Evolutionary conservation across 2,888 invertebrate genomes (phyloP).

Genomic region (Nephrotoma appendiculata): DNA sequence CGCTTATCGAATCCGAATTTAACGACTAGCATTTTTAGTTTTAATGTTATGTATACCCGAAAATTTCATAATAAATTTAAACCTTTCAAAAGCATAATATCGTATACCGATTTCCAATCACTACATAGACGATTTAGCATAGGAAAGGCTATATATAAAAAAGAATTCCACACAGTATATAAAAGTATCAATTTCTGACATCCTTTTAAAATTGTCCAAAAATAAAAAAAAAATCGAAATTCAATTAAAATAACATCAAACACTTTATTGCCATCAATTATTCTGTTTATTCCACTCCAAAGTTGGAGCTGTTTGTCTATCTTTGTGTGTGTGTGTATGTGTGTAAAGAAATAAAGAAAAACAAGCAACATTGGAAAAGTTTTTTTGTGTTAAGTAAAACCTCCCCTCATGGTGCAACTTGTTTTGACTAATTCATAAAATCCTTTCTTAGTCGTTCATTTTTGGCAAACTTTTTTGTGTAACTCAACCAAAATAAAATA

Average conservation of each 20-base stretch:
- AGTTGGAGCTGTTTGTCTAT: background rate
- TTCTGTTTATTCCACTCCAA: background rate
- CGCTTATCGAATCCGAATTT: background rate
- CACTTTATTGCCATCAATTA: background rate
- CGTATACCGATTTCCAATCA: background rate
- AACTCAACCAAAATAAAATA: background rate
- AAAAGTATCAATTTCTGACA: background rate
- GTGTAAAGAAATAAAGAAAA: background rate
- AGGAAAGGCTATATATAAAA: too few species aligned
- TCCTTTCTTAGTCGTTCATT: background rate
- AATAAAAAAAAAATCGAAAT: background rate
- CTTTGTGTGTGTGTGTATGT: background rate
- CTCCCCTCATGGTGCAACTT: background rate
- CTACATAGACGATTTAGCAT: background rate
- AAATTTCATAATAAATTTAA: background rate
- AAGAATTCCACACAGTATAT: background rate
- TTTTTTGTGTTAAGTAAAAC: background rate
- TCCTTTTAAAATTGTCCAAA: background rate
- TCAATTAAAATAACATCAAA: background rate
- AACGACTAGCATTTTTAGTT: background rate
- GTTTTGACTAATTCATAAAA: background rate
- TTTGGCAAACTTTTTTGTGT: background rate
- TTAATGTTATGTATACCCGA: background rate
- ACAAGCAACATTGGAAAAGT: background rate
- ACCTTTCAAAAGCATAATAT: background rate